phyloP scores from a whole-genome alignment of 2,888 invertebrate genomes.

The Archips crataeganus region DNA sequence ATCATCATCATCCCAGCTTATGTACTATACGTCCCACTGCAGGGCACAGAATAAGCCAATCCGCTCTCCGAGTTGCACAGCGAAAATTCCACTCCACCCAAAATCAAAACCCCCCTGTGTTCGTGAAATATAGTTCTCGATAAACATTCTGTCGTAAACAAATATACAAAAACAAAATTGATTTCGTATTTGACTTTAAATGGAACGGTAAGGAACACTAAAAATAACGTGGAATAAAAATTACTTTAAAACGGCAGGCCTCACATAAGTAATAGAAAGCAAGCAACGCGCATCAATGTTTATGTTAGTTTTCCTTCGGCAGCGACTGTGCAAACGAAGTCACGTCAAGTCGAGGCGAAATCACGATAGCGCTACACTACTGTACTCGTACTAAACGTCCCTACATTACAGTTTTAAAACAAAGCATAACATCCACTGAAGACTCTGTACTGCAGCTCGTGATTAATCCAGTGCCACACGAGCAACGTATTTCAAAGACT shows the following conservation, averaged over 20 bases:
- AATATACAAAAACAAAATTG: neutral
- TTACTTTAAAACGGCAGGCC: constrained; percentile 41
- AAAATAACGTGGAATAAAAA: neutral
- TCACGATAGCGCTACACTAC: constrained; percentile 60
- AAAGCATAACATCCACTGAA: constrained; percentile 41
- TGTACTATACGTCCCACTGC: too few relatives aligned
- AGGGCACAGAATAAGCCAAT: too few relatives aligned
- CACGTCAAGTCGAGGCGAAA: constrained; percentile 72
- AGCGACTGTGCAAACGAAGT: constrained; percentile 77
- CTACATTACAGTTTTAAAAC: neutral
- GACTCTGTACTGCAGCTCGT: neutral
- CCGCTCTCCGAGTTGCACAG: too few relatives aligned
- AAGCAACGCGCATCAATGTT: constrained; percentile 63
- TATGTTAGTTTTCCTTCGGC: constrained; percentile 79
- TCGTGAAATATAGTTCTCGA: neutral
- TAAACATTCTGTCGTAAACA: neutral
- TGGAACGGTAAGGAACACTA: neutral
- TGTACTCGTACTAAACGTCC: constrained; percentile 23
- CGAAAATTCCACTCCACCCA: too few relatives aligned
- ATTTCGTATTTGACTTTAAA: neutral
- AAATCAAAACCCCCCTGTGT: too few relatives aligned
- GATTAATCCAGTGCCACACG: neutral
- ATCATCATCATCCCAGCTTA: too few relatives aligned
- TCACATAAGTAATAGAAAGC: constrained; percentile 51
- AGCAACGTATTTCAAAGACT: constrained; percentile 38